A percentile compares a stretch with the other conserved stretches of the same genome.
Evolutionary conservation across 1,140 invertebrate genomes (phyloP).

Genomic region (Xylocopa sonorina): DNA sequence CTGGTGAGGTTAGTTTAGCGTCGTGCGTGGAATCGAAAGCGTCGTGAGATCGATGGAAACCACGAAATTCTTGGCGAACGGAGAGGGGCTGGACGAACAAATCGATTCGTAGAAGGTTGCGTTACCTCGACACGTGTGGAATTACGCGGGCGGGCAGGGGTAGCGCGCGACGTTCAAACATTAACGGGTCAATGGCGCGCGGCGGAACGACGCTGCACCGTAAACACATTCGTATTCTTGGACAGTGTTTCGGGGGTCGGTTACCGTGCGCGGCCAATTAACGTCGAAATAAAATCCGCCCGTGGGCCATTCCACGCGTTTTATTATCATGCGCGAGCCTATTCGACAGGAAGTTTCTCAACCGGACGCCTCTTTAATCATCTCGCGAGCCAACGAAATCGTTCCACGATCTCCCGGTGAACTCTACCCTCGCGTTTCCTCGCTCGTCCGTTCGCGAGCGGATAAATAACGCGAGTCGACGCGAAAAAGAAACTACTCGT

Average conservation of each 20-base stretch:
- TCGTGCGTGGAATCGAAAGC: not conserved
- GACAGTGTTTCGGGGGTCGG: constrained; percentile 59
- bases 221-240: constrained; percentile 69
- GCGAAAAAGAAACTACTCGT: not conserved
- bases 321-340: constrained; percentile 34
- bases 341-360: constrained; percentile 30
- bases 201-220: constrained; percentile 56
- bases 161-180: constrained; percentile 37
- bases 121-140: constrained; percentile 2
- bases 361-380: constrained; percentile 1
- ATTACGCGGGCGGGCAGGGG: not conserved
- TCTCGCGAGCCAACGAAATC: not conserved
- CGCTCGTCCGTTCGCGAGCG: no score
- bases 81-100: not conserved
- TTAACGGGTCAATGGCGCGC: constrained; percentile 68
- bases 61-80: not conserved
- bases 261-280: constrained; percentile 58
- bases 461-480: no score
- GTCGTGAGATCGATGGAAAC: not conserved
- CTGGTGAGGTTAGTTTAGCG: not conserved
- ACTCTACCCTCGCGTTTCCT: not conserved
- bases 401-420: not conserved
- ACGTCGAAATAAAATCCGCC: constrained; percentile 60
- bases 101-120: constrained; percentile 27
- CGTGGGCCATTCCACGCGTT: constrained; percentile 12